phyloP scores from a whole-genome alignment of 2,113 vertebrate species.

The Limnothrissa miodon region DNA sequence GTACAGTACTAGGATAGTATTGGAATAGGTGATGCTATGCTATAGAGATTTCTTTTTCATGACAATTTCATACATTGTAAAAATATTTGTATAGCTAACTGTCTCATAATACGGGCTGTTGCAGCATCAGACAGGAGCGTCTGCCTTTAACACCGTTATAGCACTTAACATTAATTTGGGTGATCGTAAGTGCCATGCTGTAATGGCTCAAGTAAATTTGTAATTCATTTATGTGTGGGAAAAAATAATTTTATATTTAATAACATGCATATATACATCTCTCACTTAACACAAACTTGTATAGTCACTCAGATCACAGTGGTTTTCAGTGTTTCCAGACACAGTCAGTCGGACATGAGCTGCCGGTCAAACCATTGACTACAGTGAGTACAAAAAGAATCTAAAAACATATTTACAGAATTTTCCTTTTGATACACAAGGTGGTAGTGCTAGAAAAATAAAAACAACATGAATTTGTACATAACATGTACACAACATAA shows the following conservation, averaged over 20 bases:
- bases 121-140: neutral
- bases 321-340: neutral
- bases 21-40: neutral
- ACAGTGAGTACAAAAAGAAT: neutral
- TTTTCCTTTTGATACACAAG: neutral
- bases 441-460: constrained; percentile 12
- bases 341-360: neutral
- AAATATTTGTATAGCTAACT: neutral
- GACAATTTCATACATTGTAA: neutral
- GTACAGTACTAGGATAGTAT: neutral
- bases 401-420: neutral
- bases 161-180: neutral
- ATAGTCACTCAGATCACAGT: neutral
- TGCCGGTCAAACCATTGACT: neutral
- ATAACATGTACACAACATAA: constrained; percentile 7
- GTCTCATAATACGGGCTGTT: neutral
- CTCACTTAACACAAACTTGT: neutral
- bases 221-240: neutral
- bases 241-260: neutral
- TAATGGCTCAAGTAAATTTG: neutral
- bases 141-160: neutral
- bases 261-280: neutral
- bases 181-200: neutral
- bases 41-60: neutral
- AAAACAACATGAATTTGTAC: constrained; percentile 12